Evolutionary conservation across 2,888 invertebrate species (phyloP), one percentile per base, ranked within the genome.

Genomic region (Drosophila antonietae): DNA sequence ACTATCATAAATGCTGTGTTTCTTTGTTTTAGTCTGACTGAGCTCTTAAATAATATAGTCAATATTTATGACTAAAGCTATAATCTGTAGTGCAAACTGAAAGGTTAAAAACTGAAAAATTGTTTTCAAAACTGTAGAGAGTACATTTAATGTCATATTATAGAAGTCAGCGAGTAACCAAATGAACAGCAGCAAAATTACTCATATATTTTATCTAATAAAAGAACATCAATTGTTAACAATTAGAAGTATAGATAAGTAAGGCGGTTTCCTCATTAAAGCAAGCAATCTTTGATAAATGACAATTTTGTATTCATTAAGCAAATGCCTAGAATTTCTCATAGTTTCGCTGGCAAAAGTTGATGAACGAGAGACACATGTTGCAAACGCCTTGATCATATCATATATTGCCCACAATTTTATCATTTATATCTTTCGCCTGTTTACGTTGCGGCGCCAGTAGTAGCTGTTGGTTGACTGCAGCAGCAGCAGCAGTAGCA

Each of bases 361-460:
- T 31, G 43, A 44, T 7, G 35, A 14, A 37, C 12, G 33, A n/a
- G 44, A 43, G 20, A 23, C 69, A 55, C 49, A 69, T 69, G 73
- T 62, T 63, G 55, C 58, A 47, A 43, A n/a, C 51, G 37, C 8
- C 55, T 44, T 14, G 53, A 41, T 37, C 31, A 59, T 14, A 59
- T 15, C 31, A 59, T 14, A 37, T 51, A 46, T 46, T 43, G 14
- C 33, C 33, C 33, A 58, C 35, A 46, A 18, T 44, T 35, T 43
- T 23, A 43, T 58, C 31, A 35, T 47, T 49, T 53, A 41, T 57
- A 58, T 47, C 39, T 35, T 33, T 23, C 7, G 20, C 20, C 33
- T 62, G 53, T 18, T 51, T 31, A 55, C 31, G 10, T 55, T 64
- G 63, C 47, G 69, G 65, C 80, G 69, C 62, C 68, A 65, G 35